Percentiles rank a stretch among this genome's conserved stretches.
Evolutionary conservation across 2,113 vertebrate species (phyloP).

Genomic region (Macroglossus sobrinus): DNA sequence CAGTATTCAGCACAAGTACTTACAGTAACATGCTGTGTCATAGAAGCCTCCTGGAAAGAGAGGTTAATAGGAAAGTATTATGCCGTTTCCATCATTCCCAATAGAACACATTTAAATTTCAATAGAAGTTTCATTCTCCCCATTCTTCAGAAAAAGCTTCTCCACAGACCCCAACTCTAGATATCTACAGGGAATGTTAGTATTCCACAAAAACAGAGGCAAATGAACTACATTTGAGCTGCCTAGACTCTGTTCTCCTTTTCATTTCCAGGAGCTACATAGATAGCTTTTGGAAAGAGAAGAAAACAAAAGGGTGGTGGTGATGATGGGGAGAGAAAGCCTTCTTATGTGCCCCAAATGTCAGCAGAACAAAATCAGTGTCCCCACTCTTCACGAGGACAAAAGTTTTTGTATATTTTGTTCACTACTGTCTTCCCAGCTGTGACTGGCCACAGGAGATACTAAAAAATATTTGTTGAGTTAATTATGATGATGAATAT

Average conservation of each 20-base stretch:
- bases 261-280: background rate
- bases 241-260: background rate
- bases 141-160: background rate
- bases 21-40: slow-evolving; percentile 14
- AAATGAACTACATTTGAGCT: background rate
- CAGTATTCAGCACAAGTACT: slow-evolving; percentile 31
- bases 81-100: background rate
- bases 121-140: slow-evolving; percentile 4
- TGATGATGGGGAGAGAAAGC: background rate
- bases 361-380: background rate
- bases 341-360: background rate
- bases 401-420: background rate
- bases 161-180: background rate
- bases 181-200: background rate
- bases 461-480: background rate
- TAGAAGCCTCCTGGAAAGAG: background rate
- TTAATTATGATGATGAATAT: background rate
- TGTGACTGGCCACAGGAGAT: background rate
- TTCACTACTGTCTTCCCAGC: background rate
- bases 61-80: background rate
- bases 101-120: background rate
- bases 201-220: background rate
- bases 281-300: background rate
- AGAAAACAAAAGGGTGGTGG: background rate
- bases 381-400: background rate